Evolutionary conservation across 2,797 vertebrate genomes (phyloP), one percentile per base, ranked within the genome.

Genomic region (Myotis myotis): DNA sequence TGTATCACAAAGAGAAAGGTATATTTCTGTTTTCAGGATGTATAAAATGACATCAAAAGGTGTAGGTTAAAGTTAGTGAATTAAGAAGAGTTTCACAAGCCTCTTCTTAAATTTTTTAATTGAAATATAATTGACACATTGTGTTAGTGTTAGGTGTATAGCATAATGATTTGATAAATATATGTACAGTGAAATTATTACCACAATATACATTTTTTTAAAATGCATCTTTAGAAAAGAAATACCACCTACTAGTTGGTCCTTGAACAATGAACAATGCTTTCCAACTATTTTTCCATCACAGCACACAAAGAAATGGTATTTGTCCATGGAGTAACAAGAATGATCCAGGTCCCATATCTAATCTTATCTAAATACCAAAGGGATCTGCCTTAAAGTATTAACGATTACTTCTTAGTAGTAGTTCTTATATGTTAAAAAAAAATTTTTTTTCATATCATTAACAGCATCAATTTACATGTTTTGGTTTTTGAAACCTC

Each of bases 11-110:
- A 94, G 83, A 57, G 72, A 91, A 89, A 55, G 22, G 6, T 41
- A 8, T 74, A 47, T 86, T 72, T 91, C 33, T 92, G 4, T 91
- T 89, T 90, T 9, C 6, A 62, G 13, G 33, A 78, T 74, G n/a
- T 84, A 0, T 75, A 88, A 71, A 87, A 68, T 83, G 51, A 51
- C 75, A 64, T 64, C n/a, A 84, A 89, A 91, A 53, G 79, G 36
- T 88, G 6, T 89, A 87, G 66, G 49, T 78, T 91, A 76, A 88
- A 97, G 82, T 38, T 87, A 87, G 20, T 71, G 28, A 92, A 62
- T 82, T 51, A 30, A 71, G 38, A 74, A 55, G 70, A 71, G 3
- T 91, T 87, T 79, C 41, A 74, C 1, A 89, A 79, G 28, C 75
- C 11, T 93, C 36, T 68, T 55, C 25, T 90, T 82, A 66, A 30